Evolutionary conservation across 2,888 invertebrate species (phyloP).

Genomic region (Lasioglossum morio): DNA sequence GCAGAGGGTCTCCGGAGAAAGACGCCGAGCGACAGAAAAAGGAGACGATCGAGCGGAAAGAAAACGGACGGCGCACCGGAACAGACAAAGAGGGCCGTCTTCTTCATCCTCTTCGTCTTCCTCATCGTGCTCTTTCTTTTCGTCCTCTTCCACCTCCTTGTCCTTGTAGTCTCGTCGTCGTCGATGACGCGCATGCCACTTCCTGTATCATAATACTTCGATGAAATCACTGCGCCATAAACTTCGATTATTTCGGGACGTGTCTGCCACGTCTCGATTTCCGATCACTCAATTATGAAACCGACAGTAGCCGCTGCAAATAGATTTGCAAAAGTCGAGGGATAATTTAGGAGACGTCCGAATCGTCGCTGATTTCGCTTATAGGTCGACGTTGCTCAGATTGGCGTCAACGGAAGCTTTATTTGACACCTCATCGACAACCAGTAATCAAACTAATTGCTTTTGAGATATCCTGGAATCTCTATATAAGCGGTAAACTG

Average conservation of each 20-base stretch:
- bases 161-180: not conserved
- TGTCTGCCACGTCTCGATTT: no score
- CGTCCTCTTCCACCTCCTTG: not conserved
- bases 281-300: no score
- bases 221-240: not conserved
- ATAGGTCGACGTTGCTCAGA: not conserved
- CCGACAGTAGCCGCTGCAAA: no score
- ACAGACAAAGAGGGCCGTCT: slow-evolving; percentile 24
- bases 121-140: not conserved
- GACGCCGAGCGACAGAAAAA: not conserved
- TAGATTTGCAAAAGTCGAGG: no score
- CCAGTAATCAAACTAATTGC: no score
- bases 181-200: slow-evolving; percentile 7
- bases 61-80: not conserved
- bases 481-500: no score
- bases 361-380: not conserved
- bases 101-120: not conserved
- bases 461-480: no score
- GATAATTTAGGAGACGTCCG: not conserved
- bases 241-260: not conserved
- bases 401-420: not conserved
- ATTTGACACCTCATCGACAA: no score
- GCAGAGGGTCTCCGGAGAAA: slow-evolving; percentile 10
- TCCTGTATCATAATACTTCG: not conserved
- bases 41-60: slow-evolving; percentile 44